phyloP scores from a whole-genome alignment of 2,888 invertebrate species.

The Mesodorylaimus sp. region DNA sequence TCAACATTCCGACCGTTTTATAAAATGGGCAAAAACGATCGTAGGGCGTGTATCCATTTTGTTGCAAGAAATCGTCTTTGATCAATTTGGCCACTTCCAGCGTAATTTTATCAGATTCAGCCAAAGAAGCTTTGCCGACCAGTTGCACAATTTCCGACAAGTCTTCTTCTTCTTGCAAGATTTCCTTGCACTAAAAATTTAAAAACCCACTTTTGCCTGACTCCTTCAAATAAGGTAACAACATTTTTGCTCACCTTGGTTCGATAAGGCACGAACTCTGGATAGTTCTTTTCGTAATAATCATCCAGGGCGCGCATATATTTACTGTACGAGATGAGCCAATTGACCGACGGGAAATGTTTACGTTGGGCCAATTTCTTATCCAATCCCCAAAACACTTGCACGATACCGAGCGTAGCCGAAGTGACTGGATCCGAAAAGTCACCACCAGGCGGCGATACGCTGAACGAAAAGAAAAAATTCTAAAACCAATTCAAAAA shows the following conservation, averaged over 20 bases:
- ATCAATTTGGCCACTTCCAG: slow-evolving; percentile 86
- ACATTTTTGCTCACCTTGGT: slow-evolving; percentile 51
- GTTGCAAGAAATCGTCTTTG: slow-evolving; percentile 98
- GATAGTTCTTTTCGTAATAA: slow-evolving; percentile 94
- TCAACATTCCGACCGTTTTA: slow-evolving; percentile 96
- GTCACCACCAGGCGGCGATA: slow-evolving; percentile 98
- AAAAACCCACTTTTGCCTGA: slow-evolving; percentile 10
- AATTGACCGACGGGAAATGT: slow-evolving; percentile 99
- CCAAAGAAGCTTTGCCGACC: slow-evolving; percentile 93
- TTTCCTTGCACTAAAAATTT: slow-evolving; percentile 49
- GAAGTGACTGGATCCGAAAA: slow-evolving; percentile 99
- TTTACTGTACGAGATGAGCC: slow-evolving; percentile 98
- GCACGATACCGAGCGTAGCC: slow-evolving; percentile 60
- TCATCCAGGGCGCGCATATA: slow-evolving; percentile 95
- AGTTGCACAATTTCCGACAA: slow-evolving; percentile 97
- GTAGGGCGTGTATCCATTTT: slow-evolving; percentile 63
- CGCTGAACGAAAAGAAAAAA: slow-evolving; percentile 34
- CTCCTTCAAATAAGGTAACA: not conserved
- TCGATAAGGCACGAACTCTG: slow-evolving; percentile 85
- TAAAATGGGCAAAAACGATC: slow-evolving; percentile 95
- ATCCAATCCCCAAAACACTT: slow-evolving; percentile 95
- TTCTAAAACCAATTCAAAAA: not conserved
- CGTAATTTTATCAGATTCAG: slow-evolving; percentile 97
- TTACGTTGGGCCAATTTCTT: slow-evolving; percentile 96
- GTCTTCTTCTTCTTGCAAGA: slow-evolving; percentile 95